phyloP scores from a whole-genome alignment of 2,888 invertebrate species.

The Griposia aprilina region DNA sequence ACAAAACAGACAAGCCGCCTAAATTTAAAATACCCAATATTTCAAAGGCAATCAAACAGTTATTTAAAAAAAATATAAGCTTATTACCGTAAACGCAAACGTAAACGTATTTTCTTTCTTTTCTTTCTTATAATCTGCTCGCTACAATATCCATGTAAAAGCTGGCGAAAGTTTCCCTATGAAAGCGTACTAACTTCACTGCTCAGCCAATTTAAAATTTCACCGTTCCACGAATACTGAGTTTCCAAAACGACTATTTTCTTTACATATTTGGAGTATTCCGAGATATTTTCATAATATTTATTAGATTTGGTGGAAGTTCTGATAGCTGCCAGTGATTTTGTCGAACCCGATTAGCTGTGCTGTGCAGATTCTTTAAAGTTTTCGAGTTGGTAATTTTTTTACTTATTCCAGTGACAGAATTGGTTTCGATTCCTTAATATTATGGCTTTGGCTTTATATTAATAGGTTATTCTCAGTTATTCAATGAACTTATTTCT shows the following conservation, averaged over 20 bases:
- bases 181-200: constrained; percentile 29
- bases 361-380: not conserved
- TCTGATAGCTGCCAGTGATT: constrained; percentile 21
- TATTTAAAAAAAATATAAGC: constrained; percentile 7
- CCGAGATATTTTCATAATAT: constrained; percentile 49
- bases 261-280: constrained; percentile 40
- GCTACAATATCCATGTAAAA: constrained; percentile 39
- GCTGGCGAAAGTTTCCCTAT: constrained; percentile 35
- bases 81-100: not conserved
- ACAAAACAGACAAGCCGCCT: not conserved
- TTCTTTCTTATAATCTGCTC: not conserved
- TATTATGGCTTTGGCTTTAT: not conserved
- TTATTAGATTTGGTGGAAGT: constrained; percentile 43
- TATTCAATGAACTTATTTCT: not conserved
- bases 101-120: too few species aligned
- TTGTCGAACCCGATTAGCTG: constrained; percentile 28
- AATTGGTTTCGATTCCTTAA: not conserved
- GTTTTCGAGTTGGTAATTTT: not conserved
- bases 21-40: not conserved
- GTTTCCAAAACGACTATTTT: constrained; percentile 45
- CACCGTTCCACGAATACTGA: constrained; percentile 31
- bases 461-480: not conserved
- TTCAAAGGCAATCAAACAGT: not conserved
- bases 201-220: constrained; percentile 60
- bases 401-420: not conserved